Percentiles rank a stretch among this genome's conserved stretches.
These are phyloP conservation scores for Carcharodon carcharias DNA, from an alignment of 2,797 vertebrate genomes.

Conservation along the genomic window DNA sequence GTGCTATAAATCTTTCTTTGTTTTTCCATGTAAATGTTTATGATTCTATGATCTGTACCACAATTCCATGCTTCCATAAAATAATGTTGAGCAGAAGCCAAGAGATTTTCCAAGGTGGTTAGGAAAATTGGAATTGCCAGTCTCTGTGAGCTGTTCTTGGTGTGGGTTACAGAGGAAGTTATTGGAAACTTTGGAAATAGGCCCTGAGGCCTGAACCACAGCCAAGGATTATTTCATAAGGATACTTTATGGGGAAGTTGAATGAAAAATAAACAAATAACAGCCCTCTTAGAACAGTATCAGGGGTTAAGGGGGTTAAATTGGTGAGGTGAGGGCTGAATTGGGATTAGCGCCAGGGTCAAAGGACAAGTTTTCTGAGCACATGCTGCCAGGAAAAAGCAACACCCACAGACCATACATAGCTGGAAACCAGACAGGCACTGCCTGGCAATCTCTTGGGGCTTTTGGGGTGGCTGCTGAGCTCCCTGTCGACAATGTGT, in stretches of 20 bases:
- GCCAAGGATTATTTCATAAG: background rate
- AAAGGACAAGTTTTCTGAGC: too few relatives aligned
- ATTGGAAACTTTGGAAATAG: background rate
- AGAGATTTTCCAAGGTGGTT: background rate
- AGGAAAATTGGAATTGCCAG: background rate
- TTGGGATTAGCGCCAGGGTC: too few relatives aligned
- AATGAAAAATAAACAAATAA: background rate
- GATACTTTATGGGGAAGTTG: background rate
- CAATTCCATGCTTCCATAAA: background rate
- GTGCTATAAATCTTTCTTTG: too few relatives aligned
- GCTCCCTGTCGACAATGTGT: background rate
- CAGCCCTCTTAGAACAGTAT: background rate
- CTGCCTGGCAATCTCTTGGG: background rate
- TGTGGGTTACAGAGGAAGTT: background rate
- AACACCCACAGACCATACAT: background rate
- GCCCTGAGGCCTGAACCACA: background rate
- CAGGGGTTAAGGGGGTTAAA: too few relatives aligned
- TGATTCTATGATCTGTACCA: background rate
- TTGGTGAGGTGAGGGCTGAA: too few relatives aligned
- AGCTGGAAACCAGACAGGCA: background rate
- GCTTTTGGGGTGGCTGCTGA: background rate
- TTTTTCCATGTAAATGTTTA: too few relatives aligned
- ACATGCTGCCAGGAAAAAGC: background rate
- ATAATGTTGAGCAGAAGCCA: background rate
- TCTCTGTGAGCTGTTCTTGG: background rate